Evolutionary conservation across 2,888 invertebrate species (phyloP).

Genomic region (Hemaris fuciformis): DNA sequence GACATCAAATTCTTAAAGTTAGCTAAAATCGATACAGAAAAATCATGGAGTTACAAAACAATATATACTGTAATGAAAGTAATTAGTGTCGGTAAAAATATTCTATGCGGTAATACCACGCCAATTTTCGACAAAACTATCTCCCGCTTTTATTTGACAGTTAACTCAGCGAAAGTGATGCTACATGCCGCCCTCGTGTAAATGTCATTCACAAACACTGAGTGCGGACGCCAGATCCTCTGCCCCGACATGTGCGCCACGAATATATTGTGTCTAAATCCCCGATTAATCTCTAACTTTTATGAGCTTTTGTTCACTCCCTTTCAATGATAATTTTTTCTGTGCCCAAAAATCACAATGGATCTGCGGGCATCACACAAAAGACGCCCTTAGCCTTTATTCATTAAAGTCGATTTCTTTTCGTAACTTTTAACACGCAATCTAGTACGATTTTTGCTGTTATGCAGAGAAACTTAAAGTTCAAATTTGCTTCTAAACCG

Average conservation of each 20-base stretch:
- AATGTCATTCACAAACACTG: constrained; percentile 52
- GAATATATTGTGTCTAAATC: constrained; percentile 75
- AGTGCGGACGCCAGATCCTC: constrained; percentile 41
- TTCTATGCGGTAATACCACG: too few relatives aligned
- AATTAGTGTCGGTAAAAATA: too few relatives aligned
- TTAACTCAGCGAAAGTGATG: constrained; percentile 15
- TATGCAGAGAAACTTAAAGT: constrained; percentile 17
- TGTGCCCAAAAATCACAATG: constrained; percentile 51
- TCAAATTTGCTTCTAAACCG: constrained; percentile 15
- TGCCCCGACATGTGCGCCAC: constrained; percentile 62
- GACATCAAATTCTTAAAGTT: too few relatives aligned
- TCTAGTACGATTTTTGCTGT: not conserved
- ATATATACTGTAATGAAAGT: too few relatives aligned
- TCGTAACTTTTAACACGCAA: not conserved
- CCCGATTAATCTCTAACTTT: constrained; percentile 80
- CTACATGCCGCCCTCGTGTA: constrained; percentile 28
- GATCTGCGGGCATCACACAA: constrained; percentile 21
- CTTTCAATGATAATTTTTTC: constrained; percentile 65
- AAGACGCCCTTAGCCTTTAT: constrained; percentile 28
- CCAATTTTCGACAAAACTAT: too few relatives aligned
- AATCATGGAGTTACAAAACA: too few relatives aligned
- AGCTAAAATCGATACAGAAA: too few relatives aligned
- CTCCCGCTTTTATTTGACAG: constrained; percentile 1
- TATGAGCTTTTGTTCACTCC: constrained; percentile 77
- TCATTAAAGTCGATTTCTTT: not conserved